Evolutionary conservation across 1,140 invertebrate species (phyloP), one percentile per base, ranked within the genome.

Genomic region (Potamilus streckersoni): DNA sequence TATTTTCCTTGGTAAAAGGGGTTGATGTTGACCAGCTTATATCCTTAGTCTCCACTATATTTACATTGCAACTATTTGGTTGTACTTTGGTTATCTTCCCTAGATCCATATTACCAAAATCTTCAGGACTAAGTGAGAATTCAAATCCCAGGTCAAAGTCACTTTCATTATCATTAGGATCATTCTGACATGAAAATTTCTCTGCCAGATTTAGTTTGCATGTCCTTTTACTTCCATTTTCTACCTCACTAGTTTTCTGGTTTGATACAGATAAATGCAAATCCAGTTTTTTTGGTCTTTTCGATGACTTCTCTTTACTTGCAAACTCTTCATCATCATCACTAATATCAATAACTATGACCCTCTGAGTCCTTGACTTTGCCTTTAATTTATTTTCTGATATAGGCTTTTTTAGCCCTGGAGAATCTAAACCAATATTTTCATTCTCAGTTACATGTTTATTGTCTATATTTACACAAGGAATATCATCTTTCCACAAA

Each of bases 301-400:
- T 38, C 23, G 15, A 49, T 6, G 57, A 20, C 19, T 17, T 55
- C 20, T 5, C 56, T 23, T 16, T 58, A 69, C 20, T 57, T 62
- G 59, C 68, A 71, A 76, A 67, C 11, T 78, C 75, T 68, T 78
- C 71, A 14, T 49, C 55, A 55, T 79, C 78, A 59, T 64, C 68
- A 65, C 61, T 69, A 65, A 68, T 71, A 23, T 71, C 23, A 56
- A 74, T 68, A 14, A 74, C 66, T 20, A 74, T 61, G 15, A 17
- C 11, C 11, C n/a, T 56, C 57, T 13, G 65, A 38, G 19, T 69
- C 65, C 12, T 49, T 38, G 20, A 59, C 60, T 3, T 23, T 2
- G 19, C 38, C 59, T 20, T 64, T 63, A 38, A 31, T 65, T 58
- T 38, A 23, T 68, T 56, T 58, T 27, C 63, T 74, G 27, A 14